Base-by-base conservation (phyloP, 2,113 vertebrate genomes). In the Piaya cayana region DNA sequence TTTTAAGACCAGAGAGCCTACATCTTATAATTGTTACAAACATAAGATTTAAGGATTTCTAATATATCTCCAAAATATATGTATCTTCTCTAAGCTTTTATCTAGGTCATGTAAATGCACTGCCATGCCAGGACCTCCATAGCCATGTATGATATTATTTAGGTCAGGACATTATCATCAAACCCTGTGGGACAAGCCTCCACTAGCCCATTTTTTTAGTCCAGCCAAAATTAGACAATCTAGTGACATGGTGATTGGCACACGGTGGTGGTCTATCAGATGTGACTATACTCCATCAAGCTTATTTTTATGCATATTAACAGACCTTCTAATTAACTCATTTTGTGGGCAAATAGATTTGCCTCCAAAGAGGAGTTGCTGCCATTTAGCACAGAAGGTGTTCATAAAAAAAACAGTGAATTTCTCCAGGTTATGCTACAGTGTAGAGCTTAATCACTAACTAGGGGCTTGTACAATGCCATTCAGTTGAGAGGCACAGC, bases 401-500 rank as follows among this genome's bases (percentile, higher is more conserved):
- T 32, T 77, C 58, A 18, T 20, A 59, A 72, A 96, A 72, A 96
- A 47, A 55, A n/a, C 43, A 18, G 32, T 45, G 64, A 63, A 85
- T 88, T 92, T 91, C 50, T 88, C 67, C 93, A 80, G 49, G 65
- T 75, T 87, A 58, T 91, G 81, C 36, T 69, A 45, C 81, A 64
- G 19, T 20, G 26, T 45, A 53, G 37, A 62, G 77, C 16, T 81
- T 39, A 70, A 75, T 82, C 77, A 29, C 92, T 62, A 90, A 88
- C 86, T 6, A 84, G 74, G 50, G 81, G 78, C 58, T 79, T 81
- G 10, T 76, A 58, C 78, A 62, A 70, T 87, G 88, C 30, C 53
- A 20, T 75, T 84, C 69, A 68, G 77, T 12, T 39, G 65, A 95
- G 70, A 90, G 55, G 84, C 87, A 82, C 87, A 93, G 87, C 82